These are phyloP conservation scores for Tetanocera ferruginea DNA, from an alignment of 2,888 invertebrate species.

Conservation along the genomic window DNA sequence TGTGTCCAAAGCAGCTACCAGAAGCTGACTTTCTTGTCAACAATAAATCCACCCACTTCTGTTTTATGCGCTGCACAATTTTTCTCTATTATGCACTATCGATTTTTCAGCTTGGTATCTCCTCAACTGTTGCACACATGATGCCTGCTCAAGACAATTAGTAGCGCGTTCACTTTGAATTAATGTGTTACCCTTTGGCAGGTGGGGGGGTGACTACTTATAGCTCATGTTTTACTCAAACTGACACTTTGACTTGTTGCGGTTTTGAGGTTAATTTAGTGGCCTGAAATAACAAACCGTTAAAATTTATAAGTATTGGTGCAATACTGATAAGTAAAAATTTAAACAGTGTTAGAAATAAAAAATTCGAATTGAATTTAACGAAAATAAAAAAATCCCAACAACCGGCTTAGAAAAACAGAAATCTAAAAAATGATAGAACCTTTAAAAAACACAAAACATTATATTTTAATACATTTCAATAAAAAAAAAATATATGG, in stretches of 20 bases:
- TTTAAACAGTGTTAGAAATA: no score
- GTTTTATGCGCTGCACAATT: background rate
- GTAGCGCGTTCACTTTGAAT: conserved; percentile 33
- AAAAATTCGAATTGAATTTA: no score
- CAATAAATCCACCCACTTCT: conserved; percentile 54
- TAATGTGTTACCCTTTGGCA: conserved; percentile 38
- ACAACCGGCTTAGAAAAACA: no score
- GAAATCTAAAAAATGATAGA: no score
- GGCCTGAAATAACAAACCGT: no score
- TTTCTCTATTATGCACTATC: background rate
- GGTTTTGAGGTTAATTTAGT: no score
- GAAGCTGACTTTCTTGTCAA: conserved; percentile 52
- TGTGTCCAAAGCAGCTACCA: conserved; percentile 43
- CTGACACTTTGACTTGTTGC: conserved; percentile 39
- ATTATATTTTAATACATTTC: no score
- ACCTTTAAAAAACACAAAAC: no score
- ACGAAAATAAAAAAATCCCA: no score
- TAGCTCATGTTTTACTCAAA: conserved; percentile 40
- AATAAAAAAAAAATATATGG: no score
- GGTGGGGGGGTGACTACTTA: background rate
- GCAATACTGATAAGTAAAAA: no score
- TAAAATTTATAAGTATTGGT: no score
- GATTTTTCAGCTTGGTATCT: conserved; percentile 33
- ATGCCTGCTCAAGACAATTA: conserved; percentile 40
- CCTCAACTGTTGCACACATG: conserved; percentile 21